phyloP scores from a whole-genome alignment of 2,113 vertebrate genomes.

The Syngnathus scovelli region DNA sequence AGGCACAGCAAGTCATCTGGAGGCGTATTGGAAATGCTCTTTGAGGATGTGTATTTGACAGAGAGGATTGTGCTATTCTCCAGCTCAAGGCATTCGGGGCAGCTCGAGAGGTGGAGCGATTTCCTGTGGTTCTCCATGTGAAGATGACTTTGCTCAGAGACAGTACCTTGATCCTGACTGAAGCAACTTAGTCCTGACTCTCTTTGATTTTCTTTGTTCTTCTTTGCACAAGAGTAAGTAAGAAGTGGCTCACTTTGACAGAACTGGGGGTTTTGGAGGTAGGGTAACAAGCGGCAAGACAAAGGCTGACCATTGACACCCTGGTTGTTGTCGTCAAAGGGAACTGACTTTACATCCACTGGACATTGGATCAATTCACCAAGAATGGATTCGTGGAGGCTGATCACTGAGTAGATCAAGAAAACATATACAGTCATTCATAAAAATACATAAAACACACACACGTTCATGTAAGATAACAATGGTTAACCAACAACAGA shows the following conservation, averaged over 20 bases:
- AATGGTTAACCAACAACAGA: neutral
- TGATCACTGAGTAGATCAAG: conserved; percentile 72
- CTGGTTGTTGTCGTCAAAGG: neutral
- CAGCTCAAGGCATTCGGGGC: conserved; percentile 85
- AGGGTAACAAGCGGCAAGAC: neutral
- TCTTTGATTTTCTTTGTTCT: conserved; percentile 29
- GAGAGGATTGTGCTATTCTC: conserved; percentile 93
- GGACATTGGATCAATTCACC: conserved; percentile 43
- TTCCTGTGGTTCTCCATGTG: conserved; percentile 63
- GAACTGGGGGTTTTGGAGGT: neutral
- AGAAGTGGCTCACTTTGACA: conserved; percentile 44
- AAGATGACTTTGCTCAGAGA: conserved; percentile 28
- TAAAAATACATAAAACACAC: neutral
- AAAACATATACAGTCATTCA: neutral
- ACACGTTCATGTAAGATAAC: neutral
- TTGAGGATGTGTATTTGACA: conserved; percentile 80
- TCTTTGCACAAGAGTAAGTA: conserved; percentile 6
- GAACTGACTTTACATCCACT: neutral
- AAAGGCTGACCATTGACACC: conserved; percentile 2
- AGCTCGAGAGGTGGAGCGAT: conserved; percentile 86
- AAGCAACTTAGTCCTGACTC: conserved; percentile 42
- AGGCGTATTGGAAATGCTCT: conserved; percentile 84
- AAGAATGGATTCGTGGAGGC: conserved; percentile 71
- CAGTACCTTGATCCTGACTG: conserved; percentile 5
- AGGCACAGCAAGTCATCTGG: conserved; percentile 48